phyloP scores from a whole-genome alignment of 2,113 vertebrate species.

The Salminus brasiliensis region DNA sequence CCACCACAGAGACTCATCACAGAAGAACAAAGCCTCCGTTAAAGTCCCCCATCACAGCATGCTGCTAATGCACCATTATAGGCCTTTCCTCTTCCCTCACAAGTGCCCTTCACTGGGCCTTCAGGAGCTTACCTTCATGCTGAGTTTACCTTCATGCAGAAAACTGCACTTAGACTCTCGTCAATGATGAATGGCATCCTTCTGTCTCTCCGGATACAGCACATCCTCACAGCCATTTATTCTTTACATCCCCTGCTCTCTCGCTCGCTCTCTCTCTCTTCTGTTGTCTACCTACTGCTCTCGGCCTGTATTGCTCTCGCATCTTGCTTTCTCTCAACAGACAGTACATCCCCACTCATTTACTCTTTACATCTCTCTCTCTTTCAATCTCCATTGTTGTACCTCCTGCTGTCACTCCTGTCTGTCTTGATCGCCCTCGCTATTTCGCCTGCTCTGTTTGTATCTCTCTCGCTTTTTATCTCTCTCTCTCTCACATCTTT shows the following conservation, averaged over 20 bases:
- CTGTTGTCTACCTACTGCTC: too few relatives aligned
- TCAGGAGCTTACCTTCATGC: conserved; percentile 11
- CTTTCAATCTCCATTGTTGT: too few relatives aligned
- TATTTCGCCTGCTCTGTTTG: too few relatives aligned
- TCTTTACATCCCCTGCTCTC: too few relatives aligned
- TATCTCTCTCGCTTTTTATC: too few relatives aligned
- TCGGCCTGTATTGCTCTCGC: too few relatives aligned
- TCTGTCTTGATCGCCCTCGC: too few relatives aligned
- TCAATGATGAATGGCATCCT: not conserved
- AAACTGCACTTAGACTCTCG: not conserved
- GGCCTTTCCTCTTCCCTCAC: not conserved
- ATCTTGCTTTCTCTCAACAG: too few relatives aligned
- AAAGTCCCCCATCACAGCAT: conserved; percentile 6
- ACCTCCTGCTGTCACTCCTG: not conserved
- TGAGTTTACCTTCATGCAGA: not conserved
- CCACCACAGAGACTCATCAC: conserved; percentile 19
- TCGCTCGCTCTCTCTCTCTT: too few relatives aligned
- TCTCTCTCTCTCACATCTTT: too few relatives aligned
- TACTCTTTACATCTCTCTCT: not conserved
- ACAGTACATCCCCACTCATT: not conserved
- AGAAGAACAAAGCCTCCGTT: conserved; percentile 46
- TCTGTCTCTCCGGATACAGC: not conserved
- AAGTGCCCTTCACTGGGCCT: conserved; percentile 17
- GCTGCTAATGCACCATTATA: conserved; percentile 48
- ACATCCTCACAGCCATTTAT: too few relatives aligned